Evolutionary conservation across 2,797 vertebrate genomes (phyloP).

Genomic region (Pteronotus mesoamericanus): DNA sequence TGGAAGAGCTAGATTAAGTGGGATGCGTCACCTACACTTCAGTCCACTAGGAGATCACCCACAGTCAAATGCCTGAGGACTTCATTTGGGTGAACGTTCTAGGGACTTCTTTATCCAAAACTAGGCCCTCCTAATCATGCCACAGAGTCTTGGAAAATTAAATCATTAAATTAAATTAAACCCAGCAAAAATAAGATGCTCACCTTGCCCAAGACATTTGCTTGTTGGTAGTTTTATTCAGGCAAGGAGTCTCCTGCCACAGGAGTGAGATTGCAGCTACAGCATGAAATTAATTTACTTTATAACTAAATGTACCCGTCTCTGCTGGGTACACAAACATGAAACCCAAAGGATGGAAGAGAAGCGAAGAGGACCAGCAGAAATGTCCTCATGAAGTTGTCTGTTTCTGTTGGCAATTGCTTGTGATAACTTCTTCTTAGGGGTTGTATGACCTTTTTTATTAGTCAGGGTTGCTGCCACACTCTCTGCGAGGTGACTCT

Average conservation of each 20-base stretch:
- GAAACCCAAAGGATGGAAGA: not conserved
- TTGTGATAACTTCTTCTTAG: not conserved
- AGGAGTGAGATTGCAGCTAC: not conserved
- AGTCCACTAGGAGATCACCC: constrained; percentile 90
- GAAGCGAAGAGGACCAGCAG: not conserved
- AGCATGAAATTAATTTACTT: not conserved
- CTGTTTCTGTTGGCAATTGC: not conserved
- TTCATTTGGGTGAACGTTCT: constrained; percentile 89
- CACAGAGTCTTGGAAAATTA: not conserved
- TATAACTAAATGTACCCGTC: not conserved
- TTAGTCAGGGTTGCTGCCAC: not conserved
- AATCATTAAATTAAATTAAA: not conserved
- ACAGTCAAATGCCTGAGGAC: constrained; percentile 90
- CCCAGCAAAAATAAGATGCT: not conserved
- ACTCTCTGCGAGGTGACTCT: not conserved
- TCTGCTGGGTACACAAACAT: not conserved
- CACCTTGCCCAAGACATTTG: not conserved
- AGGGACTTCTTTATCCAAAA: constrained; percentile 83
- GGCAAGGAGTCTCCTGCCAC: not conserved
- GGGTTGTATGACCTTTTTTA: not conserved
- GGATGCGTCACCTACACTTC: constrained; percentile 89
- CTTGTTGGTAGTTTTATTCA: not conserved
- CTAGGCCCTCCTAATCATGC: not conserved
- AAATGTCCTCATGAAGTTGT: not conserved
- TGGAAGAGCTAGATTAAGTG: constrained; percentile 91